Percentiles rank a stretch among this genome's conserved stretches.
Conservation (phyloP, 2,113 vertebrate species). For the Vulpes vulpes region DNA sequence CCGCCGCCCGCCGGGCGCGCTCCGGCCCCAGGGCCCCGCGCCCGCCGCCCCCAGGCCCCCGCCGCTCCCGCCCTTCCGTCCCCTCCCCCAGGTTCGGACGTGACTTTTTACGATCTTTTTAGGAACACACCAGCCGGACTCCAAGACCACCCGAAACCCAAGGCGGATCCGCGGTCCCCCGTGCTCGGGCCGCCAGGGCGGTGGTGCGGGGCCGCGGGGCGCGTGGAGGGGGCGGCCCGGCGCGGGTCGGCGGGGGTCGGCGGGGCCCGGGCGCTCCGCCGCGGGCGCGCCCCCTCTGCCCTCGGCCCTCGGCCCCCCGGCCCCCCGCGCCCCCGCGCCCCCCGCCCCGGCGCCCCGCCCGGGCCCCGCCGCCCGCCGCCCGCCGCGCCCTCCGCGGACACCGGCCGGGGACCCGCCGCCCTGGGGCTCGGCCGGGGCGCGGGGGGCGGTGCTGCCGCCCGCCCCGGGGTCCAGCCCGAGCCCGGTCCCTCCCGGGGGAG, state of each 20-base stretch:
- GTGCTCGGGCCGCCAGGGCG: not conserved
- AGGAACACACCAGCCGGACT: constrained; percentile 69
- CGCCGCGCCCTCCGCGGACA: constrained; percentile 23
- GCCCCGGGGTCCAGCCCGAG: not conserved
- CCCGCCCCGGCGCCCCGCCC: constrained; percentile 48
- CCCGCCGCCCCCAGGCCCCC: not conserved
- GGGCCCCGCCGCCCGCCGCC: not conserved
- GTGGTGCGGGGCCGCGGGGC: not conserved
- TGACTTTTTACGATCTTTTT: constrained; percentile 74
- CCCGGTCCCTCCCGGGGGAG: constrained; percentile 20
- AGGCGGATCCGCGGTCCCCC: constrained; percentile 43
- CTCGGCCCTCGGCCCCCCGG: too few relatives aligned
- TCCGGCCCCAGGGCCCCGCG: not conserved
- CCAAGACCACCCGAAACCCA: constrained; percentile 53
- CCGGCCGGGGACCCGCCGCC: not conserved
- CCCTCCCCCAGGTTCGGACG: constrained; percentile 21
- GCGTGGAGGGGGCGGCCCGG: not conserved
- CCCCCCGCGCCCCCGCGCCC: not conserved
- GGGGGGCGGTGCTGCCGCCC: constrained; percentile 51
- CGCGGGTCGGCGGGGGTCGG: not conserved
- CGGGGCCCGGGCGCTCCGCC: not conserved
- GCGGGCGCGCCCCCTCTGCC: not conserved
- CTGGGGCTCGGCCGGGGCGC: constrained; percentile 37
- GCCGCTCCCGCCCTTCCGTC: not conserved
- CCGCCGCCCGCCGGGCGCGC: not conserved